Base-by-base conservation (phyloP, 2,113 vertebrate genomes). In the Mesoclemmys tuberculata region DNA sequence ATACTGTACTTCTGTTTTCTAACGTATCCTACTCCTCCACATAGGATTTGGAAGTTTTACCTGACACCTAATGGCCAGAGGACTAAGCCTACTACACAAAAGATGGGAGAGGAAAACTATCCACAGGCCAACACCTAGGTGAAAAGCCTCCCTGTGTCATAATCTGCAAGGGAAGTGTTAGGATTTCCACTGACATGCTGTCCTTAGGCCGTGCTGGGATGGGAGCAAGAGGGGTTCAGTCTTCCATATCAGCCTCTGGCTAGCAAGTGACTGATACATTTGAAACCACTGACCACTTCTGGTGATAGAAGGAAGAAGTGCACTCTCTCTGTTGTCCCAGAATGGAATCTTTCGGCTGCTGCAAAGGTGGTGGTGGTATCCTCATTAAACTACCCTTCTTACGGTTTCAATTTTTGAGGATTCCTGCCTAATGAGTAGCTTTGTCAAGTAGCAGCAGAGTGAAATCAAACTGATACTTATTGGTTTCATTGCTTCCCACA, bases 401-500 rank as follows among this genome's bases (percentile, higher is more conserved):
- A 51, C 38, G 14, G 10, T 44, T 27, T 44, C 10, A 74, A 11
- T 24, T 75, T 71, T 75, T 44, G 38, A 75, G 74, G 41, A 51
- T 5, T 71, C 51, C 74, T 84, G 10, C 0, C 56, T 85, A 68
- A 68, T 38, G 64, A 68, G 38, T 68, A 38, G 64, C 8, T 68
- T 68, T 68, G 64, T 35, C 64, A 19, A n/a, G 64, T 35, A 68
- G 64, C 64, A 68, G 64, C 35, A 22, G 35, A 19, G 35, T 21
- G 18, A 68, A 68, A 68, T 21, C 4, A 46, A 26, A 29, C 29
- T 2, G 0, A 80, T 82, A 26, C 21, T 68, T 71, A 18, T 38
- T 13, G 35, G 18, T 54, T 24, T 90, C 0, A 0, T 31, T 84
- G 87, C 3, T 1, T 52, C 68, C 84, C n/a, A 24, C 0, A 0